These are phyloP conservation scores for Metacarcinus magister DNA, from an alignment of 2,888 invertebrate genomes.

Conservation along the genomic window DNA sequence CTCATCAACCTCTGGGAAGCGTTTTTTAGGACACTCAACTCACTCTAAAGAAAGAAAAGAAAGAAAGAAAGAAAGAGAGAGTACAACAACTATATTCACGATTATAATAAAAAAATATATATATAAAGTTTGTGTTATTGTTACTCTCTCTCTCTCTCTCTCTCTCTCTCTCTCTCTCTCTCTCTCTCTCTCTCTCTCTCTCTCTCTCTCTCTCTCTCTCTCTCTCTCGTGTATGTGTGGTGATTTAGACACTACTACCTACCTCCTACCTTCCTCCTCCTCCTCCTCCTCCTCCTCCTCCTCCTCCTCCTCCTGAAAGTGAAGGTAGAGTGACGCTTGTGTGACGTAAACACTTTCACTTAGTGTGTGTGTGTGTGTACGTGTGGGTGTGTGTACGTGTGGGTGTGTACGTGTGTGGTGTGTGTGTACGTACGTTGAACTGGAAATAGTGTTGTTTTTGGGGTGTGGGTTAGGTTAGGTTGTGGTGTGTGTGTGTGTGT, in stretches of 20 bases:
- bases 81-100: no score
- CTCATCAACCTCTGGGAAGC: no score
- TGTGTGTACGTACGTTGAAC: no score
- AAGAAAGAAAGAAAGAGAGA: neutral
- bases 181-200: slow-evolving; percentile 58
- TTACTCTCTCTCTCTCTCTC: no score
- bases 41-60: no score
- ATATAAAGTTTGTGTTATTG: no score
- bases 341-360: slow-evolving; percentile 75
- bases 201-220: slow-evolving; percentile 50
- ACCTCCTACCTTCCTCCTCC: neutral
- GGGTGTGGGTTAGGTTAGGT: no score
- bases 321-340: slow-evolving; percentile 65
- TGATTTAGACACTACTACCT: neutral
- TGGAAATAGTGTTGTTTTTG: no score
- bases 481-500: no score
- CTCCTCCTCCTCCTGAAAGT: slow-evolving; percentile 52
- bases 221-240: neutral
- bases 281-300: neutral
- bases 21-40: no score
- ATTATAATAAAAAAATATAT: no score
- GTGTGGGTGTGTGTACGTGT: neutral
- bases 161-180: slow-evolving; percentile 38
- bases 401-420: no score
- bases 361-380: neutral